These are phyloP conservation scores for Candidula unifasciata DNA, from an alignment of 2,888 invertebrate genomes.

Conservation along the genomic window DNA sequence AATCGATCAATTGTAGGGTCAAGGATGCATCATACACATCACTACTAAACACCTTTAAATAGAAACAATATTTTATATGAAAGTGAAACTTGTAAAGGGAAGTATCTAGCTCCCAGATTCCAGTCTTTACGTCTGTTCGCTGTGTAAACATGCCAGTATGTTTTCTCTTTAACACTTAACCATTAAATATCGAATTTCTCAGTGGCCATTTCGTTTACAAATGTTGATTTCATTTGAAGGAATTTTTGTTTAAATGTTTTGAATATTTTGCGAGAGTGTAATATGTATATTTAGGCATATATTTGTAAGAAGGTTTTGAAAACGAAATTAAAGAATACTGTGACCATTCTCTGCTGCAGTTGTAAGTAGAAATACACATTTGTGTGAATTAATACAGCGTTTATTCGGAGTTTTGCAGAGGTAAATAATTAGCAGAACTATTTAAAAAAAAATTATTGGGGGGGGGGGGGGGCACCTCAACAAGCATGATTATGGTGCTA, in stretches of 20 bases:
- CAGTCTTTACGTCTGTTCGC: conserved; percentile 52
- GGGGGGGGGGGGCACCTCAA: too few species aligned
- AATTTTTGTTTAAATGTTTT: neutral
- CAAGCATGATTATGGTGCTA: too few species aligned
- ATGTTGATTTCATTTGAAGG: neutral
- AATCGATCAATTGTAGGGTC: too few species aligned
- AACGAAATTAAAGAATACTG: too few species aligned
- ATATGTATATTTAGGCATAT: neutral
- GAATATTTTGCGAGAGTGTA: neutral
- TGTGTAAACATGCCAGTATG: conserved; percentile 57
- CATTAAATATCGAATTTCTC: neutral
- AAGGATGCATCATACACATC: neutral
- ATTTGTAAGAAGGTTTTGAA: too few species aligned
- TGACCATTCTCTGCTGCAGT: too few species aligned
- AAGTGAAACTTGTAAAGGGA: conserved; percentile 45
- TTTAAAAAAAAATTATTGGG: too few species aligned
- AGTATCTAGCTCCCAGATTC: conserved; percentile 47
- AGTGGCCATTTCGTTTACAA: neutral
- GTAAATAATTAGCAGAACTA: too few species aligned
- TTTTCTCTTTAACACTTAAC: neutral
- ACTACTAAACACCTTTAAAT: neutral
- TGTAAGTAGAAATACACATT: too few species aligned
- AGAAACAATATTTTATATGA: neutral
- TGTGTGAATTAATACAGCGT: too few species aligned
- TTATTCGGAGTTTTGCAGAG: too few species aligned